Conservation (phyloP, 2,797 vertebrate genomes). For the Numenius phaeopus region DNA sequence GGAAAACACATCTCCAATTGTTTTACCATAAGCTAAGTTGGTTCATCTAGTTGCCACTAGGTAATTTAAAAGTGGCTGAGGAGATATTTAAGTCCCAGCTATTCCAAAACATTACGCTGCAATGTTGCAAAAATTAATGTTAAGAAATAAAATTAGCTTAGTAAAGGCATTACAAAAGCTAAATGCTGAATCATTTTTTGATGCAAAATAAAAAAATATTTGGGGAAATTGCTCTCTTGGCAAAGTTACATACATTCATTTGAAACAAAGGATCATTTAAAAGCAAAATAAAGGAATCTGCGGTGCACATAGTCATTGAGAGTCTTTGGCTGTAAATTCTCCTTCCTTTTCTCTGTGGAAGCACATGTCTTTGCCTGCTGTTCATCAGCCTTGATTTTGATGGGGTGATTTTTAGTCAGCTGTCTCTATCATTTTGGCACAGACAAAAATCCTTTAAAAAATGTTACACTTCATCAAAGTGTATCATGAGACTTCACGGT, state of each 20-base stretch:
- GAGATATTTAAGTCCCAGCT: not conserved
- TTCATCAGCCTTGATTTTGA: constrained; percentile 84
- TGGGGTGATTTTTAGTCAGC: constrained; percentile 85
- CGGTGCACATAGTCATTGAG: constrained; percentile 49
- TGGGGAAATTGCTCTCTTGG: constrained; percentile 41
- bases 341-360: constrained; percentile 76
- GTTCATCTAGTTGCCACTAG: not conserved
- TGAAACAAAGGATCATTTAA: constrained; percentile 73
- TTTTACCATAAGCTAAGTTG: not conserved
- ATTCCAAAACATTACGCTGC: not conserved
- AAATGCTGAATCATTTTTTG: constrained; percentile 38
- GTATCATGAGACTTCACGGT: constrained; percentile 87
- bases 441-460: constrained; percentile 87
- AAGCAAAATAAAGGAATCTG: constrained; percentile 54
- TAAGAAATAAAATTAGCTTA: not conserved
- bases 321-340: constrained; percentile 70
- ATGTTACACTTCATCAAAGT: constrained; percentile 90
- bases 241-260: constrained; percentile 58
- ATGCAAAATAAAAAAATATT: constrained; percentile 17
- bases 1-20: constrained; percentile 6
- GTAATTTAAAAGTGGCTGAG: not conserved
- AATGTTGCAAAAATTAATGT: not conserved
- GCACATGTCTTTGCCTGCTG: constrained; percentile 78
- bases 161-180: not conserved
- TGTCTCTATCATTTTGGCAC: constrained; percentile 85